Conservation (phyloP, 2,888 invertebrate genomes). For the Meganola albula region DNA sequence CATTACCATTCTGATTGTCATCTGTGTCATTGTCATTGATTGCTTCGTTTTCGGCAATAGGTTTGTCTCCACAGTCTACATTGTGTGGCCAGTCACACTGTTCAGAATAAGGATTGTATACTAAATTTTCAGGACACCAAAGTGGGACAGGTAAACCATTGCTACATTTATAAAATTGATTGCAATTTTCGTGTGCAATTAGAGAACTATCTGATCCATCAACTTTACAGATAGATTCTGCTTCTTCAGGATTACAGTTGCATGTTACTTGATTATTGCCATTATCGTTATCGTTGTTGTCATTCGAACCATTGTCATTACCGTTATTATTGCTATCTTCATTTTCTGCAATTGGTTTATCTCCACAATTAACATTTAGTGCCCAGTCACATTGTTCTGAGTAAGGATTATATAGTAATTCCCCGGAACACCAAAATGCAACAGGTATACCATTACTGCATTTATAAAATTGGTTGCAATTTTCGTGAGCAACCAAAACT, state of each 20-base stretch:
- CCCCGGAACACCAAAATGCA: neutral
- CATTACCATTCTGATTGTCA: constrained; percentile 10
- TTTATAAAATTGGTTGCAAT: constrained; percentile 37
- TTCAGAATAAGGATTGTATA: constrained; percentile 30
- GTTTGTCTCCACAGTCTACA: constrained; percentile 27
- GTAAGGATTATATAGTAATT: neutral
- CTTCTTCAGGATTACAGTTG: constrained; percentile 33
- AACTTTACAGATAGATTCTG: constrained; percentile 31
- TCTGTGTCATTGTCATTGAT: constrained; percentile 6
- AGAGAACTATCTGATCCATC: constrained; percentile 27
- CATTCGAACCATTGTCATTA: constrained; percentile 1
- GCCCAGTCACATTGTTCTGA: neutral
- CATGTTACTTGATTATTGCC: constrained; percentile 16
- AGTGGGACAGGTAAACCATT: constrained; percentile 25
- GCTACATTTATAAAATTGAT: constrained; percentile 32
- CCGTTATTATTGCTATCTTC: neutral
- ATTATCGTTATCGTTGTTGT: constrained; percentile 10
- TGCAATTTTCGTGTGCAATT: constrained; percentile 33
- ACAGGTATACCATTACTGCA: neutral
- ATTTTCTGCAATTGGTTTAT: neutral
- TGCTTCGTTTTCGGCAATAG: constrained; percentile 17
- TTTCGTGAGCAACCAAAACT: constrained; percentile 33
- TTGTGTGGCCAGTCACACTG: constrained; percentile 32
- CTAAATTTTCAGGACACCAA: constrained; percentile 18
- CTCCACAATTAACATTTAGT: constrained; percentile 1